Conservation (phyloP, 2,888 invertebrate species). For the Lycaena phlaeas region DNA sequence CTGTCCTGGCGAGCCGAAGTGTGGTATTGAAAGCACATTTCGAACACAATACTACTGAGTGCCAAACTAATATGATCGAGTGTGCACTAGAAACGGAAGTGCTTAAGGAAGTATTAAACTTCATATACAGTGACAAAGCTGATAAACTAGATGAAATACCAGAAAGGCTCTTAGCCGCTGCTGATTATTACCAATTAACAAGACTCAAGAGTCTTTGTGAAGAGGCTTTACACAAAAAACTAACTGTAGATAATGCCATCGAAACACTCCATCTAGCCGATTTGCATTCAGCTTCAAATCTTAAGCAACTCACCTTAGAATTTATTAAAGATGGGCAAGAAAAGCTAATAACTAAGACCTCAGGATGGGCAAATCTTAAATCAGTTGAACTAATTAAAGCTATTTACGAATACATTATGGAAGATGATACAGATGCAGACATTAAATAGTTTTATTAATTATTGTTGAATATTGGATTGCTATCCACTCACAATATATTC, state of each 20-base stretch:
- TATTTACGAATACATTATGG: slow-evolving; percentile 58
- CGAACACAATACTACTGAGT: slow-evolving; percentile 58
- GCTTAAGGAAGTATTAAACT: slow-evolving; percentile 48
- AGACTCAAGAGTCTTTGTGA: slow-evolving; percentile 55
- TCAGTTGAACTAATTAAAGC: slow-evolving; percentile 55
- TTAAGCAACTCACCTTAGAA: slow-evolving; percentile 50
- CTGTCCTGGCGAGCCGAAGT: slow-evolving; percentile 55
- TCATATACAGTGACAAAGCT: slow-evolving; percentile 59
- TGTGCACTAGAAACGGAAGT: slow-evolving; percentile 54
- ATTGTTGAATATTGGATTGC: no score
- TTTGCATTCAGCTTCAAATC: slow-evolving; percentile 47
- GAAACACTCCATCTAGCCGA: slow-evolving; percentile 57
- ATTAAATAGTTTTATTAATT: slow-evolving; percentile 21
- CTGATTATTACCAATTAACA: slow-evolving; percentile 57
- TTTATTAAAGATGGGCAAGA: slow-evolving; percentile 64
- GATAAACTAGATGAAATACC: slow-evolving; percentile 57
- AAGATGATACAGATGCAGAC: slow-evolving; percentile 47
- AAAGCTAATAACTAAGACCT: slow-evolving; percentile 52
- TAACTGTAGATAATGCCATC: slow-evolving; percentile 61
- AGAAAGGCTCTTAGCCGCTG: slow-evolving; percentile 54
- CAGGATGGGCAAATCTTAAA: slow-evolving; percentile 53
- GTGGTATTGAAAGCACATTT: slow-evolving; percentile 59
- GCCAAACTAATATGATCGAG: slow-evolving; percentile 48
- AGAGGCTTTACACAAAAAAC: slow-evolving; percentile 52
- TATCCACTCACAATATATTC: no score